Conservation (phyloP, 1,140 invertebrate species). For the Ectropis grisescens region DNA sequence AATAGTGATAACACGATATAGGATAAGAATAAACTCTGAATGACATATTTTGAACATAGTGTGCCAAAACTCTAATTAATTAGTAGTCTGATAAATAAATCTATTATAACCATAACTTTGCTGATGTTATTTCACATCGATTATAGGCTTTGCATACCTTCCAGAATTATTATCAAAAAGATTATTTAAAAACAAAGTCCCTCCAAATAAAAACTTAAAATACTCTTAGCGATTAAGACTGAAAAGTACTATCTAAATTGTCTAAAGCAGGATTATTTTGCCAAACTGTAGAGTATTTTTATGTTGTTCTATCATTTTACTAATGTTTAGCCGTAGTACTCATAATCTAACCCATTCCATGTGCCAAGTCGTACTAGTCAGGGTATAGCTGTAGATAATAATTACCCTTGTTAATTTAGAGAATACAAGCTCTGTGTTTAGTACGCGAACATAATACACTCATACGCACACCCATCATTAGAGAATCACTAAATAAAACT, state of each 20-base stretch:
- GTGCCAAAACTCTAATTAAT: too few species aligned
- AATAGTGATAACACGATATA: too few species aligned
- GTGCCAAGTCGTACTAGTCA: slow-evolving; percentile 54
- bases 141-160: too few species aligned
- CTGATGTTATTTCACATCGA: too few species aligned
- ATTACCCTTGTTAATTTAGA: not conserved
- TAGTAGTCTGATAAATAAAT: too few species aligned
- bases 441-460: too few species aligned
- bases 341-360: slow-evolving; percentile 45
- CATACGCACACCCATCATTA: too few species aligned
- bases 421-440: slow-evolving; percentile 4
- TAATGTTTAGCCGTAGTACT: not conserved
- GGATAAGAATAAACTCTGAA: too few species aligned
- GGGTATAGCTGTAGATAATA: slow-evolving; percentile 9
- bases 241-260: slow-evolving; percentile 41
- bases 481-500: slow-evolving; percentile 8
- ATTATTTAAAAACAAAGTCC: slow-evolving; percentile 55
- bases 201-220: slow-evolving; percentile 57
- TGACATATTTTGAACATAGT: too few species aligned
- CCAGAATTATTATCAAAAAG: too few species aligned
- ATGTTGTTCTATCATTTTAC: slow-evolving; percentile 3
- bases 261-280: slow-evolving; percentile 12
- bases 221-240: slow-evolving; percentile 63
- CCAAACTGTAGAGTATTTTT: slow-evolving; percentile 11
- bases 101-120: too few species aligned